These are phyloP conservation scores for Dinoponera quadriceps DNA, from an alignment of 1,140 invertebrate species.

Conservation along the genomic window DNA sequence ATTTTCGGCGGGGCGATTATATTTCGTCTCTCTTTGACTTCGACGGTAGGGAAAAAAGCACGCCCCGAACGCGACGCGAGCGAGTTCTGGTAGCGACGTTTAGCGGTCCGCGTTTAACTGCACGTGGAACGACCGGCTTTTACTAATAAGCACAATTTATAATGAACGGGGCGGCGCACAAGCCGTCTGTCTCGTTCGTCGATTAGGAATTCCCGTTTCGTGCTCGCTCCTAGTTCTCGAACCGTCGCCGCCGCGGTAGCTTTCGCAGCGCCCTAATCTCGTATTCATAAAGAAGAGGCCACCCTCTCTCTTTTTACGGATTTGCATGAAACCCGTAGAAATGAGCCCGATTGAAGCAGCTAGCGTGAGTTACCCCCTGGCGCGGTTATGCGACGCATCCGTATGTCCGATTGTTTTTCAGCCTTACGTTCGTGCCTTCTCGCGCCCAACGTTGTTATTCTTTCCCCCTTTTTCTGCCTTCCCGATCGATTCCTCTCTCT, in stretches of 20 bases:
- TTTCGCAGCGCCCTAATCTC: slow-evolving; percentile 66
- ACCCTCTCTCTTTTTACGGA: slow-evolving; percentile 32
- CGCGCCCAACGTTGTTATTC: slow-evolving; percentile 2
- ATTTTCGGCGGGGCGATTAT: slow-evolving; percentile 35
- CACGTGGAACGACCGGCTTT: slow-evolving; percentile 46
- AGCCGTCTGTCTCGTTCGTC: slow-evolving; percentile 50
- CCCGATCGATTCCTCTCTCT: neutral
- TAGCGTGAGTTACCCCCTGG: slow-evolving; percentile 37
- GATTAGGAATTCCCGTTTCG: slow-evolving; percentile 73
- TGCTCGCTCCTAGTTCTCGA: slow-evolving; percentile 57
- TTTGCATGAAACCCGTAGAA: slow-evolving; percentile 67
- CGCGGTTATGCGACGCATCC: slow-evolving; percentile 53
- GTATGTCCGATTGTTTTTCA: slow-evolving; percentile 65
- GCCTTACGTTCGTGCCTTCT: slow-evolving; percentile 23
- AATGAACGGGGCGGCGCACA: slow-evolving; percentile 61
- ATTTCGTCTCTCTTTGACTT: slow-evolving; percentile 5
- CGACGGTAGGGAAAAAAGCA: neutral
- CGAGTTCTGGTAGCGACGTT: slow-evolving; percentile 18
- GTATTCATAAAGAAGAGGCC: slow-evolving; percentile 72
- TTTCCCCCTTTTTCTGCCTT: slow-evolving; percentile 53
- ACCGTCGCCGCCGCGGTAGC: slow-evolving; percentile 31
- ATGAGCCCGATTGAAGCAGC: slow-evolving; percentile 56
- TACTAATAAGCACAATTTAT: slow-evolving; percentile 71
- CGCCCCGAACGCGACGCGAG: slow-evolving; percentile 26
- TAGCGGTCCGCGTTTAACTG: slow-evolving; percentile 25